Evolutionary conservation across 2,888 invertebrate species (phyloP).

Genomic region (Ophion ventricosus): DNA sequence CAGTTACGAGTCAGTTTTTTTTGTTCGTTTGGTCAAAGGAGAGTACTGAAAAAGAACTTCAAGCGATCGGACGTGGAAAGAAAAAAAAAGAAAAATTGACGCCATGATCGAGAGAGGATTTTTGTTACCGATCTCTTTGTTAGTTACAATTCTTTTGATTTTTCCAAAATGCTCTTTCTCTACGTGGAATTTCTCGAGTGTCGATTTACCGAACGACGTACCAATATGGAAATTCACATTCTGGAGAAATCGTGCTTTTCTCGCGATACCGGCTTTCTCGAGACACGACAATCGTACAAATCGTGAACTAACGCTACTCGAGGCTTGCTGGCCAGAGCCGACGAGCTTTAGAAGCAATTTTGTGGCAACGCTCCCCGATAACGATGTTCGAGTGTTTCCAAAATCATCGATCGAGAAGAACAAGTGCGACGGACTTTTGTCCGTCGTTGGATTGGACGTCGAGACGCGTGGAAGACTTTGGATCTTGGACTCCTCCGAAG

Average conservation of each 20-base stretch:
- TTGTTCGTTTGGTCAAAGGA: not conserved
- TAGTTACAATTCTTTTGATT: not conserved
- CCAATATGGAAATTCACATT: slow-evolving; percentile 80
- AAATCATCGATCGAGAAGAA: slow-evolving; percentile 61
- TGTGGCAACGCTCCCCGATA: slow-evolving; percentile 2
- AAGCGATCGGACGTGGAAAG: slow-evolving; percentile 2
- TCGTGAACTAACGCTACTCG: slow-evolving; percentile 77
- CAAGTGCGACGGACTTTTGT: slow-evolving; percentile 80
- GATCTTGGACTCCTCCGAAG: slow-evolving; percentile 82
- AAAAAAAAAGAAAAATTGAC: slow-evolving; percentile 8
- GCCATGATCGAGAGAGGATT: slow-evolving; percentile 2
- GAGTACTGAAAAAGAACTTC: slow-evolving; percentile 26
- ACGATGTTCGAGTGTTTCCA: slow-evolving; percentile 62
- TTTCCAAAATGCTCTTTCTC: slow-evolving; percentile 21
- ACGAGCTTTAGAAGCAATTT: slow-evolving; percentile 36
- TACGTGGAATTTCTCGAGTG: slow-evolving; percentile 63
- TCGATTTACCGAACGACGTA: slow-evolving; percentile 69
- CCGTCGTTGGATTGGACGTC: slow-evolving; percentile 81
- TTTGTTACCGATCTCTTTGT: slow-evolving; percentile 9
- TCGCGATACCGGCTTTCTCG: slow-evolving; percentile 80
- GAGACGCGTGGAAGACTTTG: slow-evolving; percentile 82
- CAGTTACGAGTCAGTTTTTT: not conserved
- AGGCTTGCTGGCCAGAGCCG: slow-evolving; percentile 80
- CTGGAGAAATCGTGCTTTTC: slow-evolving; percentile 82
- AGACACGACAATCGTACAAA: slow-evolving; percentile 63